Evolutionary conservation across 2,888 invertebrate species (phyloP).

Genomic region (Heliconius aoede): DNA sequence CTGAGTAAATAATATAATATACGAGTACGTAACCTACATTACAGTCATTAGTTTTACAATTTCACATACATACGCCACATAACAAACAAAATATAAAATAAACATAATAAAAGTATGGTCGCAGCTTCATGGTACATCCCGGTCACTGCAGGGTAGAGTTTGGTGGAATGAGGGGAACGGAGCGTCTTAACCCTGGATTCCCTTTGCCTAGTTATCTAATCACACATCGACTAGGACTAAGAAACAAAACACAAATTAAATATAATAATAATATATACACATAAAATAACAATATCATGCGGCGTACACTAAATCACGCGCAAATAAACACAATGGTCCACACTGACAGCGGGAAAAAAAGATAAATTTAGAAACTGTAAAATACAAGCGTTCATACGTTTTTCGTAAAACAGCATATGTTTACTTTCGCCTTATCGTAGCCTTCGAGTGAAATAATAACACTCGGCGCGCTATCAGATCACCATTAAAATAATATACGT

Average conservation of each 20-base stretch:
- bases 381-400: conserved; percentile 23
- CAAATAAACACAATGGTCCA: conserved; percentile 31
- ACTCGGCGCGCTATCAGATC: conserved; percentile 33
- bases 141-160: background rate
- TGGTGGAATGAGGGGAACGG: no score
- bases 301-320: conserved; percentile 29
- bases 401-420: conserved; percentile 39
- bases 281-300: conserved; percentile 9
- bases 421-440: conserved; percentile 47
- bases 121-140: background rate
- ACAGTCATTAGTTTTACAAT: background rate
- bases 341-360: conserved; percentile 30
- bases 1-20: background rate
- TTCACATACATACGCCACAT: background rate
- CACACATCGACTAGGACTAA: background rate
- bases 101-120: background rate
- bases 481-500: conserved; percentile 27
- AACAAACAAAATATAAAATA: background rate
- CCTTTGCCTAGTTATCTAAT: no score
- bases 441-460: conserved; percentile 41
- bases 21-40: background rate
- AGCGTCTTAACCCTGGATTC: no score
- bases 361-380: conserved; percentile 36
- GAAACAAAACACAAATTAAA: background rate
- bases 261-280: conserved; percentile 6